phyloP scores from a whole-genome alignment of 2,797 vertebrate genomes.

The Crenichthys baileyi region DNA sequence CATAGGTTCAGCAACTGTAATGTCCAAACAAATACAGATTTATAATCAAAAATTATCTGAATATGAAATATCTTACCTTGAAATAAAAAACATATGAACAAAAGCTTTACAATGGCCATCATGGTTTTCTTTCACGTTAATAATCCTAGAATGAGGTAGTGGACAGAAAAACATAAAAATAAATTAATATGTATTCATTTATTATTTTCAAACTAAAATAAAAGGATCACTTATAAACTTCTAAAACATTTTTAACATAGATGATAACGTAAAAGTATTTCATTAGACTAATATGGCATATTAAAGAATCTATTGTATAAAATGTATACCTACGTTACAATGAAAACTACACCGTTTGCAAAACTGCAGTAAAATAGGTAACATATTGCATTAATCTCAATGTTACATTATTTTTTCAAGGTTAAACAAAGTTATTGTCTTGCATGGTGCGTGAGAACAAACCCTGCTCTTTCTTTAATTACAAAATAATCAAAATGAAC shows the following conservation, averaged over 20 bases:
- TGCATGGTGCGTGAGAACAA: not conserved
- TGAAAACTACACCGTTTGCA: not conserved
- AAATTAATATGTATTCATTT: not conserved
- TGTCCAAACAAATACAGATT: not conserved
- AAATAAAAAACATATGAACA: conserved; percentile 57
- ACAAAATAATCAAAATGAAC: not conserved
- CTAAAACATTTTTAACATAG: not conserved
- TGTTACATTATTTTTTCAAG: not conserved
- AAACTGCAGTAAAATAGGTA: not conserved
- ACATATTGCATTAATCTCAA: not conserved
- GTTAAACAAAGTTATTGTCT: not conserved
- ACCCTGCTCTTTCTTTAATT: not conserved
- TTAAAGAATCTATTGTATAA: not conserved
- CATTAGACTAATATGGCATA: not conserved
- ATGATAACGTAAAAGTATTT: not conserved
- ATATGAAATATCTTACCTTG: conserved; percentile 43
- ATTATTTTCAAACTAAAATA: not conserved
- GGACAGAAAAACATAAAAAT: not conserved
- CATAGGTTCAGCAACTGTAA: not conserved
- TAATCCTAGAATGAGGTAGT: conserved; percentile 11
- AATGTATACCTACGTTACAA: not conserved
- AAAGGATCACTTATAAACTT: not conserved
- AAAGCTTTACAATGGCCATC: conserved; percentile 34
- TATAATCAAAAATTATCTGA: not conserved
- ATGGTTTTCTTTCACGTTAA: conserved; percentile 42